phyloP scores from a whole-genome alignment of 2,113 vertebrate species.

The Anolis sagrei region DNA sequence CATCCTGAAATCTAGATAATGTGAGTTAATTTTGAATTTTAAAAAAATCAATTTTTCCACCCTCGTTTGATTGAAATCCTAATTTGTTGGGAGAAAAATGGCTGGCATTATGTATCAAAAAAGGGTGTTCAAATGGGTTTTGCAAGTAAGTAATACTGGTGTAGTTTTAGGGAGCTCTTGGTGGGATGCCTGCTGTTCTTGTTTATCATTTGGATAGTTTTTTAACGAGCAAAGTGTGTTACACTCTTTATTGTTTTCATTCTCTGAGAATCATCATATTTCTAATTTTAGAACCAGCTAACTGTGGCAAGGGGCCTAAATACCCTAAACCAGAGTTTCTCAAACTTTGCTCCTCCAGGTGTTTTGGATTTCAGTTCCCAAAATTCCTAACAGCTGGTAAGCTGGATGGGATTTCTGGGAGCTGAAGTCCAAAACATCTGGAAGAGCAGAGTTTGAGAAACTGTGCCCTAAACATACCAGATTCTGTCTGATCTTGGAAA shows the following conservation, averaged over 20 bases:
- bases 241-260: background rate
- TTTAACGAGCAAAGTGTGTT: conserved; percentile 4
- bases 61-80: conserved; percentile 44
- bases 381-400: too few relatives aligned
- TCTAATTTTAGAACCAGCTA: background rate
- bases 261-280: background rate
- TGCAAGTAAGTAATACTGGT: background rate
- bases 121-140: conserved; percentile 15
- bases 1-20: background rate
- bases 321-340: too few relatives aligned
- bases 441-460: too few relatives aligned
- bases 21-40: background rate
- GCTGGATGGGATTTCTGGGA: too few relatives aligned
- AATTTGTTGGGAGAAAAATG: conserved; percentile 33
- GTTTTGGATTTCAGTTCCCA: too few relatives aligned
- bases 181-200: background rate
- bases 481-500: too few relatives aligned
- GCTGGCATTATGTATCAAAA: conserved; percentile 50
- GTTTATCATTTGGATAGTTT: background rate
- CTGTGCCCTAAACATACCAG: too few relatives aligned
- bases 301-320: background rate
- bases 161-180: background rate
- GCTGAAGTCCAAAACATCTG: too few relatives aligned
- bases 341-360: too few relatives aligned
- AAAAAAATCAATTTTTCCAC: conserved; percentile 15